Base-by-base conservation (phyloP, 1,140 invertebrate genomes). In the Chlorops oryzae region DNA sequence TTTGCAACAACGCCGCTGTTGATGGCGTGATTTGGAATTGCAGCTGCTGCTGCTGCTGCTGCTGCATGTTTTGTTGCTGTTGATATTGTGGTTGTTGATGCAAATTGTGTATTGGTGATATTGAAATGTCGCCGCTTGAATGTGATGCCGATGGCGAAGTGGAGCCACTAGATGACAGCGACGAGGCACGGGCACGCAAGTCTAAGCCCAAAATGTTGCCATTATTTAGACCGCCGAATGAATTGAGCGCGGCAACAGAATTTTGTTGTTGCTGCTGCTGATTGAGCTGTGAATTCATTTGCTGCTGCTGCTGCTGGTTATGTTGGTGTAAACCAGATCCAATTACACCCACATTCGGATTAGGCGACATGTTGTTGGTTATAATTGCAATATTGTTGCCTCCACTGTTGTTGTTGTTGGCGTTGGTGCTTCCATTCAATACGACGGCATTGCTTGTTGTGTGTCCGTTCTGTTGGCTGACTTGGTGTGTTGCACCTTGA, bases 121-220 rank as follows among this genome's bases (percentile, higher is more conserved):
- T 80, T 77, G 81, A 86, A 70, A 73, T 87, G 73, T 77, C 85
- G 74, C 77, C 85, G 77, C 79, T 84, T 50, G 77, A 83, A 58
- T 76, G 82, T 9, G 79, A 80, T 50, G 76, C 81, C 58, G 81
- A 84, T 35, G 80, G 82, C 39, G 80, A 87, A 45, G 81, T 86
- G 55, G 77, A 84, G 4, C 79, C 83, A 43, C 81, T 85, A 9
- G 66, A 70, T 15, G 63, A 65, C 9, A 70, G 50, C 18, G 65
- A 69, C 17, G 61, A 60, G 3, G 63, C 60, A 15, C 83, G 75
- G 15, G 76, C 76, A 1, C 81, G 66, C 21, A 70, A 65, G 59
- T 43, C 72, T 34, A 69, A 34, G 9, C 65, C 65, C 35, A 69
- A 48, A 47, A 54, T 76, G 49, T 66, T 69, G 13, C 32, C 27